phyloP scores from a whole-genome alignment of 2,113 vertebrate genomes.

The Falco punctatus region DNA sequence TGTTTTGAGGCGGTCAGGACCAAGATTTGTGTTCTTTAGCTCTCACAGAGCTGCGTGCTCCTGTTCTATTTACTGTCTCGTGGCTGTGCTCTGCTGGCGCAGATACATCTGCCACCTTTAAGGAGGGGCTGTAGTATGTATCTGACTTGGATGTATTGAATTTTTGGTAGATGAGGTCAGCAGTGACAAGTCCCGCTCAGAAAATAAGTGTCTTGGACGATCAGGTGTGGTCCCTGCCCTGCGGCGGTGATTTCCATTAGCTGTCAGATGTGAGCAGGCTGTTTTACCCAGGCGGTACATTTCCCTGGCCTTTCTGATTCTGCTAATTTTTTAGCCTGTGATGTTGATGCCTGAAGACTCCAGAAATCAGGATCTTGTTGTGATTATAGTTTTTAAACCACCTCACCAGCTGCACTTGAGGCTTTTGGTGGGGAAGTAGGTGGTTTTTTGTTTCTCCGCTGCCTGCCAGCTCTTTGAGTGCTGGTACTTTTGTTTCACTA shows the following conservation, averaged over 20 bases:
- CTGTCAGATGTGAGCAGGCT: neutral
- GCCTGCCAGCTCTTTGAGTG: neutral
- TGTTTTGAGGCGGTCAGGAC: neutral
- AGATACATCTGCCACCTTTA: neutral
- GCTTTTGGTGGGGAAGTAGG: fast-evolving
- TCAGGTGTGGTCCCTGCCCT: neutral
- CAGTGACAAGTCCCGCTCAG: neutral
- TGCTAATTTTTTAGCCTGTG: neutral
- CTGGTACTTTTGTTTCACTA: neutral
- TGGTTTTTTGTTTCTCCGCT: neutral
- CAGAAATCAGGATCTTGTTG: neutral
- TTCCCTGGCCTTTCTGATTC: neutral
- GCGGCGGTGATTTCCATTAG: neutral
- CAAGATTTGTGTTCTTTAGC: neutral
- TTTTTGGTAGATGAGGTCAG: conserved; percentile 34
- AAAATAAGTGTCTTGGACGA: neutral
- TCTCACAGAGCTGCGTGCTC: neutral
- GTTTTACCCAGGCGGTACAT: neutral
- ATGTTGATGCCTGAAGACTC: neutral
- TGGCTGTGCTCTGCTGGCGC: neutral
- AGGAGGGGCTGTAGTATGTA: neutral
- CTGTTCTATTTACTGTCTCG: neutral
- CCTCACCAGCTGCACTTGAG: neutral
- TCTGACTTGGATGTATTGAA: neutral
- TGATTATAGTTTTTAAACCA: neutral